These are phyloP conservation scores for Drosophila conformis DNA, from an alignment of 2,888 invertebrate species.

Conservation along the genomic window DNA sequence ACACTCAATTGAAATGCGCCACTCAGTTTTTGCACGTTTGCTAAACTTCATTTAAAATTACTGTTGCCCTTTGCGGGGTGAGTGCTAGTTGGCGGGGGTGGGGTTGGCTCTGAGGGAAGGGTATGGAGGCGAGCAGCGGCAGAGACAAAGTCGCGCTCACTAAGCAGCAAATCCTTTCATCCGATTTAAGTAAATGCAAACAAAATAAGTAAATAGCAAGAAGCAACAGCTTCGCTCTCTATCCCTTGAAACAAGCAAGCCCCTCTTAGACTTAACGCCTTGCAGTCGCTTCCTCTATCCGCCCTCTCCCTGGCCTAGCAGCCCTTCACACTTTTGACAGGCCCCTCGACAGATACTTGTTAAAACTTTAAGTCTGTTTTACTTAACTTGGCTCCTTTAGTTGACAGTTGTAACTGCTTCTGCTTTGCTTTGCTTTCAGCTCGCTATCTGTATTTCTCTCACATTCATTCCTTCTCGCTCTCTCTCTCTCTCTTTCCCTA, in stretches of 20 bases:
- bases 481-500: conserved; percentile 1
- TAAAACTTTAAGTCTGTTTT: conserved; percentile 80
- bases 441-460: conserved; percentile 3
- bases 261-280: conserved; percentile 50
- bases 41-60: conserved; percentile 59
- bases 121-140: conserved; percentile 8
- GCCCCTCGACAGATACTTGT: conserved; percentile 64
- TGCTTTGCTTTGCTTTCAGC: conserved; percentile 41
- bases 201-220: conserved; percentile 80
- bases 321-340: conserved; percentile 19
- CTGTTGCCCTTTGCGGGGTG: conserved; percentile 11
- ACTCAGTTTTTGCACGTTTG: conserved; percentile 50
- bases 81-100: neutral
- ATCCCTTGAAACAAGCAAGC: neutral
- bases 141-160: conserved; percentile 74
- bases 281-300: conserved; percentile 26
- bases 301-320: neutral
- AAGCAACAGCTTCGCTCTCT: conserved; percentile 63
- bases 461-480: conserved; percentile 1
- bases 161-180: conserved; percentile 81
- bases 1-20: conserved; percentile 64
- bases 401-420: conserved; percentile 78
- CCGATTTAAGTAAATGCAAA: conserved; percentile 80
- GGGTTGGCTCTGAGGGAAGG: neutral
- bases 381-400: conserved; percentile 76